Base-by-base conservation (phyloP, 1,140 invertebrate genomes). In the Nephotettix cincticeps region DNA sequence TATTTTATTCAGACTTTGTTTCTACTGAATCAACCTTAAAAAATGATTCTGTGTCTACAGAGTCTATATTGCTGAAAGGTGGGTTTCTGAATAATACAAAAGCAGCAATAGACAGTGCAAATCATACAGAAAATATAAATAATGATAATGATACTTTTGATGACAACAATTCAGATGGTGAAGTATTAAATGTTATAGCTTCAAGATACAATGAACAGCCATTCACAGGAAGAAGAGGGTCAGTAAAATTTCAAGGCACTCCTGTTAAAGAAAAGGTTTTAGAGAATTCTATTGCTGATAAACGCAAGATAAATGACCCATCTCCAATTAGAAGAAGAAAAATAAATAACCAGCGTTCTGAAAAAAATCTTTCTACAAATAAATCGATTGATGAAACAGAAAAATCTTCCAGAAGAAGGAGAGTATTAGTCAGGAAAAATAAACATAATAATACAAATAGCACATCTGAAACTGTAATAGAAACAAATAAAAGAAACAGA, bases 181-280 rank as follows among this genome's bases (percentile, higher is more conserved):
- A 67, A 67, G 64, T 43, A 21, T 43, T 67, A 14, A 67, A 67
- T 67, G 30, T 67, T 9, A 67, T 67, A 25, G 64, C 64, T 25
- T 43, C 32, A 2, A n/a, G 21, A 17, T 67, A 67, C 27, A 32
- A 28, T 17, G 32, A 40, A 21, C 64, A 67, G 27, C 45, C 64
- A 23, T 67, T 45, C 45, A 67, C 64, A 4, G 64, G 64, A 23
- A 67, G 64, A 45, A 61, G 56, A n/a, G 56, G 56, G 6, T 27
- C 56, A 3, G 27, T 61, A 27, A 4, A 9, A 25, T 29, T 61
- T 61, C 56, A 61, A 29, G 40, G 64, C 21, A 3, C 17, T 11
- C 30, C 30, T 65, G 29, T 19, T 65, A 40, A 29, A 32, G 28
- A 19, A 32, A 17, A 65, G n/a, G 28, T 25, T 65, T 32, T 21